A percentile compares a stretch with the other conserved stretches of the same genome.
phyloP scores from a whole-genome alignment of 1,140 invertebrate genomes.

The Orius laevigatus region DNA sequence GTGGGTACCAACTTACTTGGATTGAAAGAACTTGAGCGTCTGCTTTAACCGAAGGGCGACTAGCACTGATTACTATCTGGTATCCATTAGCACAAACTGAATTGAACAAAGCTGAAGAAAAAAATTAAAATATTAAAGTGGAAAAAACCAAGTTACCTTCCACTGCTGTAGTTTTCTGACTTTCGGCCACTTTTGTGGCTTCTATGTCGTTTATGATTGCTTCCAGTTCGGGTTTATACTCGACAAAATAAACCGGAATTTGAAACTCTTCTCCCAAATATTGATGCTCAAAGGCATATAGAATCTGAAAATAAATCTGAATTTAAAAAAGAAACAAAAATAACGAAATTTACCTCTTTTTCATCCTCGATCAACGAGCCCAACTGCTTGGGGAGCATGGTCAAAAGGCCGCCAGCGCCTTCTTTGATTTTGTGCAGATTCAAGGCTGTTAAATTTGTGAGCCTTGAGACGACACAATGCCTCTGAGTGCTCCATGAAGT shows the following conservation, averaged over 20 bases:
- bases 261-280: conserved; percentile 63
- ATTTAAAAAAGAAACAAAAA: neutral
- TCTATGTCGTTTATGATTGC: conserved; percentile 61
- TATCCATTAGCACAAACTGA: conserved; percentile 85
- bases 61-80: conserved; percentile 60
- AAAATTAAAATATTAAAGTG: conserved; percentile 15
- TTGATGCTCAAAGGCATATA: conserved; percentile 63
- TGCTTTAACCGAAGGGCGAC: conserved; percentile 46
- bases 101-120: conserved; percentile 50
- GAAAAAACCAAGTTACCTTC: conserved; percentile 30
- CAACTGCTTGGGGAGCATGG: conserved; percentile 67
- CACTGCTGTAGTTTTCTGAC: conserved; percentile 44
- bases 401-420: conserved; percentile 69
- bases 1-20: conserved; percentile 27
- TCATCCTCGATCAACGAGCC: conserved; percentile 43
- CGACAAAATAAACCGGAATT: conserved; percentile 80
- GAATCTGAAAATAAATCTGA: conserved; percentile 40
- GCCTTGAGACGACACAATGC: conserved; percentile 67
- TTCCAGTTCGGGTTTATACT: conserved; percentile 53
- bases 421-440: conserved; percentile 57
- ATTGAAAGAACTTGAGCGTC: conserved; percentile 68
- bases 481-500: conserved; percentile 71
- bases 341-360: conserved; percentile 41
- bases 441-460: conserved; percentile 59
- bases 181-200: conserved; percentile 31